Conservation (phyloP, 30 jellyfish, hydroid and myxozoan species). For the Catostylus mosaicus region DNA sequence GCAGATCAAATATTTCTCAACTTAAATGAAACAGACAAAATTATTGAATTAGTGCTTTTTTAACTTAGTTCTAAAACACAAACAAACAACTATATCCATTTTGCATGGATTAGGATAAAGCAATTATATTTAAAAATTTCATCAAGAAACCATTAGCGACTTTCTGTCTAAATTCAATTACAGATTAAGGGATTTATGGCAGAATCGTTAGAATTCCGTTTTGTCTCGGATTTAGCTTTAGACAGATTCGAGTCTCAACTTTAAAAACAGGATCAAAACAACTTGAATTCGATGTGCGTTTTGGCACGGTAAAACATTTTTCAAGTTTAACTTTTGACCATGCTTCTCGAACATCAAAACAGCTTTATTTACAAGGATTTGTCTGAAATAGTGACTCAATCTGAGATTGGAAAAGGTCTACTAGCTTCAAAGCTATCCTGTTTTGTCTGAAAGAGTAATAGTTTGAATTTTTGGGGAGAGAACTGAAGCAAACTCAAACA, state of each 20-base stretch:
- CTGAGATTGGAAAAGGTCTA: no score
- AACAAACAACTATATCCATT: neutral
- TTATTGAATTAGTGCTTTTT: neutral
- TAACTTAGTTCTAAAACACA: neutral
- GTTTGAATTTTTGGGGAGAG: no score
- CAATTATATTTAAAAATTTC: neutral
- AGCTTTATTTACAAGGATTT: no score
- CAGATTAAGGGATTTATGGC: neutral
- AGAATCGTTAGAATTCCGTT: neutral
- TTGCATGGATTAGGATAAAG: conserved; percentile 12
- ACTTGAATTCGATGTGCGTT: neutral
- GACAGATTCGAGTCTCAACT: neutral
- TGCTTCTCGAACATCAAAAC: no score
- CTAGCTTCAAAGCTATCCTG: no score
- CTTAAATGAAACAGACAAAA: neutral
- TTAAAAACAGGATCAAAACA: neutral
- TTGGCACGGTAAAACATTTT: neutral
- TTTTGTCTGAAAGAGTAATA: no score
- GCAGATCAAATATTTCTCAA: neutral
- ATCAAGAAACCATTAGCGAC: conserved; percentile 5
- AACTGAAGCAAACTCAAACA: no score
- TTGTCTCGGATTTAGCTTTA: neutral
- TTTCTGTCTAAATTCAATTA: neutral
- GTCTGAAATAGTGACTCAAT: no score
- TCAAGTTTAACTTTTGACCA: no score